A percentile compares a stretch with the other conserved stretches of the same genome.
phyloP scores from a whole-genome alignment of 2,113 vertebrate genomes.

The Podarcis muralis region DNA sequence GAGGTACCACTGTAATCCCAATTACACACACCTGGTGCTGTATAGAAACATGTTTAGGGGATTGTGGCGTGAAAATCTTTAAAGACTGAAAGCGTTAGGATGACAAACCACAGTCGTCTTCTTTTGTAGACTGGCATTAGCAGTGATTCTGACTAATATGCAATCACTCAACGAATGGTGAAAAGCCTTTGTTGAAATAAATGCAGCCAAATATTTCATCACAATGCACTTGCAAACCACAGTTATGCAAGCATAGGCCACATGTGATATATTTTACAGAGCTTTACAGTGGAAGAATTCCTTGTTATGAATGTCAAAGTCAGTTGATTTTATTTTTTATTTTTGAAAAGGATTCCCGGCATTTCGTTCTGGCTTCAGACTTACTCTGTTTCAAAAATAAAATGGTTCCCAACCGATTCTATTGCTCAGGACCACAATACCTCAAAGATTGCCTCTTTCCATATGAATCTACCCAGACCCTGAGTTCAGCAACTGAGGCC shows the following conservation, averaged over 20 bases:
- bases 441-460: too few species aligned
- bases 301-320: slow-evolving; percentile 13
- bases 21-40: too few species aligned
- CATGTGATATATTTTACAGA: slow-evolving; percentile 14
- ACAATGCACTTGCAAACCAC: slow-evolving; percentile 1
- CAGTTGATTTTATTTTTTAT: background rate
- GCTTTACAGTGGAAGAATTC: slow-evolving; percentile 19
- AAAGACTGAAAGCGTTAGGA: background rate
- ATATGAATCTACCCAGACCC: too few species aligned
- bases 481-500: too few species aligned
- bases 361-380: slow-evolving; percentile 19
- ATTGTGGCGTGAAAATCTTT: background rate
- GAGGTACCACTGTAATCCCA: too few species aligned
- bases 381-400: background rate
- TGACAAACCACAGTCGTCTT: background rate
- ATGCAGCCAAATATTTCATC: slow-evolving; percentile 36
- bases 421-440: background rate
- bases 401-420: slow-evolving; percentile 4
- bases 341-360: background rate
- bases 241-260: slow-evolving; percentile 6
- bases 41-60: background rate
- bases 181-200: background rate
- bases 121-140: background rate
- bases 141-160: background rate
- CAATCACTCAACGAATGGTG: background rate